Evolutionary conservation across 1,140 invertebrate genomes (phyloP), one percentile per base, ranked within the genome.

Genomic region (Cylas formicarius): DNA sequence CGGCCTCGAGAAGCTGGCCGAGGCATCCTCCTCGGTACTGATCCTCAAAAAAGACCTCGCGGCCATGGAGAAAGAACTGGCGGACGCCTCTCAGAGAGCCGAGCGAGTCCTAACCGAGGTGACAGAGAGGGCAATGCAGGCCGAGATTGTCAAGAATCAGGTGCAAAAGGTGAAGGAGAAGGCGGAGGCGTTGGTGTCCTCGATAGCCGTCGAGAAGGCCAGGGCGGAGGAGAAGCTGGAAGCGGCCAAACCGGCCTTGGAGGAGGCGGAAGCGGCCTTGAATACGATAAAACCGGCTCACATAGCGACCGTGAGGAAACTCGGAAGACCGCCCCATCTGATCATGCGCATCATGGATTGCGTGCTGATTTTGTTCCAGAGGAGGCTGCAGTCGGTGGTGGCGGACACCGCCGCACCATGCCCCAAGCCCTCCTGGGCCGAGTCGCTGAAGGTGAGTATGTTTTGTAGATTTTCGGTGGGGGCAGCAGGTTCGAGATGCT

Each of bases 291-390:
- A 95, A 67, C 91, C 90, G 35, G 89, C 91, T 2, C 93, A 97
- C 65, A 97, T 97, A 73, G 90, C 93, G 7, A 96, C 92, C 9
- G 91, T 97, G 0, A 74, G 93, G 53, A 97, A 96, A 70, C 67
- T 97, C 18, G 92, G 90, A 8, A 74, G 91, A 54, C 93, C 94
- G 1, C 94, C 94, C 4, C 91, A 96, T 71, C 71, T 97, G 0
- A 97, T 97, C 55, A 96, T 96, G 92, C 76, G 92, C 52, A 96
- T 97, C 50, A 97, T 97, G 93, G 94, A 97, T 60, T 92, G 88
- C 61, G 92, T 96, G 1, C 65, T 97, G 31, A 86, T 97, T 46
- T 67, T 97, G 3, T 97, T 97, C 63, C 90, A 94, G 71, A 75
- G 87, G 50, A 86, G 83, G 70, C 69, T 91, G 31, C 81, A 91